These are phyloP conservation scores for Callorhinus ursinus DNA, from an alignment of 2,113 vertebrate genomes.

Conservation along the genomic window DNA sequence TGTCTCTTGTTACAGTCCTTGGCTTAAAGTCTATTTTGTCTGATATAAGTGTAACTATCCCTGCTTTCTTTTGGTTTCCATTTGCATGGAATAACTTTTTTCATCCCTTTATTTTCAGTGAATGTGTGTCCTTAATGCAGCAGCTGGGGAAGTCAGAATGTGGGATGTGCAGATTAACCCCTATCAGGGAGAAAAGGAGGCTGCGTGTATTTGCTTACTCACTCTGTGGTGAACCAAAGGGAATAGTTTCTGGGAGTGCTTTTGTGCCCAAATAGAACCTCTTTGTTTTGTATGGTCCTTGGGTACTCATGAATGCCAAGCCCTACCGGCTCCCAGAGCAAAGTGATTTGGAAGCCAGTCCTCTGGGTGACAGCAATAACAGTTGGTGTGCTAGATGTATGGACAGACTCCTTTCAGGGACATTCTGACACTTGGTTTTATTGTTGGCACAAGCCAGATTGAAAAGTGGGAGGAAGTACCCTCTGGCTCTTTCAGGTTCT, in stretches of 20 bases:
- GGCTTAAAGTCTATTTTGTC: neutral
- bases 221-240: neutral
- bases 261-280: no score
- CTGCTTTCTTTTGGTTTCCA: neutral
- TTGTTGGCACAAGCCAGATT: neutral
- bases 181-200: neutral
- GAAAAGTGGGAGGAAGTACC: neutral
- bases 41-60: neutral
- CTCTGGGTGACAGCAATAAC: neutral
- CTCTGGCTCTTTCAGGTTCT: neutral
- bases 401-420: neutral
- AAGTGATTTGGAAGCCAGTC: no score
- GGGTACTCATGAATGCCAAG: no score
- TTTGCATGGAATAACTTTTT: neutral
- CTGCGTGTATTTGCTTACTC: neutral
- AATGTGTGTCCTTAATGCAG: neutral
- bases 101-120: neutral
- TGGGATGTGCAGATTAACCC: neutral
- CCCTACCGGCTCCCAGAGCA: no score
- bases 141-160: neutral
- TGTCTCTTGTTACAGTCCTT: neutral
- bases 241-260: no score
- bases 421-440: neutral
- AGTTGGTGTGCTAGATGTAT: neutral
- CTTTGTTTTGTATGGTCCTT: no score